Base-by-base conservation (phyloP, 2,888 invertebrate species). In the Melinaea menophilus region DNA sequence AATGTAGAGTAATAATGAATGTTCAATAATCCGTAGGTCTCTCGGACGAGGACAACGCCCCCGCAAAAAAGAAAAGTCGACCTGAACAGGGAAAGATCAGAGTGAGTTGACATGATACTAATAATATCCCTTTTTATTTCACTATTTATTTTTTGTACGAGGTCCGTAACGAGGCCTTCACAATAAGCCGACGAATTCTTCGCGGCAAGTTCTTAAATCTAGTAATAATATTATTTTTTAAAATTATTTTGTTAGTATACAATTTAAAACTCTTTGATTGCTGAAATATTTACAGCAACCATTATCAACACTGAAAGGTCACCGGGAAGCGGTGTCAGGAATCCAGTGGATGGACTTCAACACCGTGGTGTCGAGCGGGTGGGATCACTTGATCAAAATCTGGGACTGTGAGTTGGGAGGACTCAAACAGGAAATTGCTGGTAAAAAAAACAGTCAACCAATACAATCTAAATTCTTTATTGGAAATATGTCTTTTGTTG, bases 381-480 rank as follows among this genome's bases (percentile, higher is more conserved):
- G 98, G 98, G 99, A 99, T 89, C 98, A 99, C 80, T 96, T 98
- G 0, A 90, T 99, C 13, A 95, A 96, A 81, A 82, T 98, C 7
- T 99, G 99, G 99, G 99, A 99, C 84, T 92, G 96, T 55, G 95
- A 96, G 76, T 86, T 96, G 57, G 96, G 95, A 58, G 95, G 95
- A 47, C 93, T 97, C 55, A 96, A 95, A 80, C 93, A 94, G 55
- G 96, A 97, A 84, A 92, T 97, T 73, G 94, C 94, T 65, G 90
- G 90, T 89, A 66, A 65, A 71, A 67, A 54, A 31, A 13, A 48
- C 5, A n/a, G 5, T 13, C 2, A 13, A 13, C n/a, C n/a, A n/a
- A 48, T 48, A n/a, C 3, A 2, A n/a, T 11, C n/a, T n/a, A 13
- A 48, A 48, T 48, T 5, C n/a, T 13, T 9, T 13, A 47, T 47